Conservation (phyloP, 2,888 invertebrate genomes). For the Dendrolimus houi region DNA sequence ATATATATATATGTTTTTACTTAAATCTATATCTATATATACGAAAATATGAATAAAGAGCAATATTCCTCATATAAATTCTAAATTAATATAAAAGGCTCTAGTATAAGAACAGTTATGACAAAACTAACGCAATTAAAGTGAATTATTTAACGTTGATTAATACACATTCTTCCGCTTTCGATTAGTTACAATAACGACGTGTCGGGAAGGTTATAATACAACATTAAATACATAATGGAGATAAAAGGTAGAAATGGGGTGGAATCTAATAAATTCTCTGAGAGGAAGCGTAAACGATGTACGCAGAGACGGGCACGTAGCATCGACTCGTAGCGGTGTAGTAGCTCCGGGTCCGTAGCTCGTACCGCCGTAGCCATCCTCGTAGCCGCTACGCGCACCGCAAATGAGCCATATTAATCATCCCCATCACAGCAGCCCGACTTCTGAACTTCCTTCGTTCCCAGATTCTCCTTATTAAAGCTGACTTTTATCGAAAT, state of each 20-base stretch:
- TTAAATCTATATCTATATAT: too few species aligned
- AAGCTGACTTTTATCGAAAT: slow-evolving; percentile 26
- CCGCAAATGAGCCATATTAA: slow-evolving; percentile 74
- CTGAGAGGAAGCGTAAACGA: slow-evolving; percentile 69
- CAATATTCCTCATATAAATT: too few species aligned
- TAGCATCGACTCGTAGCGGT: slow-evolving; percentile 45
- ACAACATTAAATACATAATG: slow-evolving; percentile 55
- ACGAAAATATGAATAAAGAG: too few species aligned
- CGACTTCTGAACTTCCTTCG: slow-evolving; percentile 64
- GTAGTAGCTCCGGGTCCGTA: slow-evolving; percentile 27
- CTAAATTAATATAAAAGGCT: too few species aligned
- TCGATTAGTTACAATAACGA: slow-evolving; percentile 35
- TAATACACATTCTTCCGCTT: slow-evolving; percentile 25
- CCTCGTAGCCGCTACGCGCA: slow-evolving; percentile 29
- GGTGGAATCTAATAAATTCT: slow-evolving; percentile 69
- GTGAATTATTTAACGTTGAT: slow-evolving; percentile 14
- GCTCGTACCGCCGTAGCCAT: slow-evolving; percentile 25
- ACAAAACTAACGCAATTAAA: slow-evolving; percentile 8
- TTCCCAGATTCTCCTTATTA: slow-evolving; percentile 57
- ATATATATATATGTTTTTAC: too few species aligned
- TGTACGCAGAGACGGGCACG: slow-evolving; percentile 66
- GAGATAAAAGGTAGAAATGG: slow-evolving; percentile 69
- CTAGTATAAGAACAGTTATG: too few species aligned
- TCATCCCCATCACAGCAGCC: slow-evolving; percentile 66
- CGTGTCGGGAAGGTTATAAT: slow-evolving; percentile 33